Evolutionary conservation across 2,797 vertebrate genomes (phyloP).

Genomic region (Delichon dasypus): DNA sequence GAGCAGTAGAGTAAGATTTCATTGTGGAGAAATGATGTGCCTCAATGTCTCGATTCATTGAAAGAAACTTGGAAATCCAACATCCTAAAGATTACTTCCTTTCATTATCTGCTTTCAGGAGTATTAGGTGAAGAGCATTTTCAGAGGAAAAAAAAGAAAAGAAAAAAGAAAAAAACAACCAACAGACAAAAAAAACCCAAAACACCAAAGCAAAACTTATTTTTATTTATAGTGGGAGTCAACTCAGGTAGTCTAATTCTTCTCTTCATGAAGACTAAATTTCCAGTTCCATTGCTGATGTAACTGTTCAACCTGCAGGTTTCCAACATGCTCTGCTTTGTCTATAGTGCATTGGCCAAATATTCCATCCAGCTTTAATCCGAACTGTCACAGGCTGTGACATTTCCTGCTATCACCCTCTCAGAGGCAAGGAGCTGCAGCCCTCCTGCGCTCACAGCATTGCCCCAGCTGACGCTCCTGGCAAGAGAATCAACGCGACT

Average conservation of each 20-base stretch:
- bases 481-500: not conserved
- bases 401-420: not conserved
- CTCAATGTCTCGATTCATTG: not conserved
- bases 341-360: not conserved
- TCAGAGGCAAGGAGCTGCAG: not conserved
- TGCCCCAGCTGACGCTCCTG: not conserved
- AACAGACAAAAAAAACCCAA: fast-evolving
- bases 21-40: not conserved
- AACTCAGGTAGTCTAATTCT: not conserved
- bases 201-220: not conserved
- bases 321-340: not conserved
- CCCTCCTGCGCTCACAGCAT: not conserved
- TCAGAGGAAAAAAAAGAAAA: not conserved
- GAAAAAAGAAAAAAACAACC: not conserved
- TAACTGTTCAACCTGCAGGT: not conserved
- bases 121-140: not conserved
- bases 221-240: not conserved
- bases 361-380: not conserved
- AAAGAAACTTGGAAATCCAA: not conserved
- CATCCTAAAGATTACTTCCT: not conserved
- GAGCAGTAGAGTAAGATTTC: not conserved
- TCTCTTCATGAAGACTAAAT: not conserved
- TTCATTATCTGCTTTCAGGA: not conserved
- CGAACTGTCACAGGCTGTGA: not conserved
- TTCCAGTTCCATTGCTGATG: not conserved